Evolutionary conservation across 2,113 vertebrate species (phyloP).

Genomic region (Pimephales promelas): DNA sequence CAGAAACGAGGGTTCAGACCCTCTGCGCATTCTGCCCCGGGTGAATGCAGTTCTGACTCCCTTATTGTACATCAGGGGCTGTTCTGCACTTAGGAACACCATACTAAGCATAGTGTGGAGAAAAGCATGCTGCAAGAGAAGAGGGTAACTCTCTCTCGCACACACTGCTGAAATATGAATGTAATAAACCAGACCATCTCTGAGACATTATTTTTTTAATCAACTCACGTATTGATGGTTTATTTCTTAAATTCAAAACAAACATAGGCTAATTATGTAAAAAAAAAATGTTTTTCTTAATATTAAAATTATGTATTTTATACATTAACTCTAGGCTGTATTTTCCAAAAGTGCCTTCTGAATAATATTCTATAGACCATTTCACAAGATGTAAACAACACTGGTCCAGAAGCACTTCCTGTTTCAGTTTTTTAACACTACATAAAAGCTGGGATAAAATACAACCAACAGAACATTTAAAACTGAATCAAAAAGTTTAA

Average conservation of each 20-base stretch:
- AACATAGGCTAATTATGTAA: not conserved
- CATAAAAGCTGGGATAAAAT: no score
- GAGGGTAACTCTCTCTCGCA: constrained; percentile 37
- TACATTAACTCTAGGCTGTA: no score
- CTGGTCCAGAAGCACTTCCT: no score
- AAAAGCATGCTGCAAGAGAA: constrained; percentile 53
- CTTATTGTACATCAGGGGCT: constrained; percentile 74
- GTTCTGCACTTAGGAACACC: constrained; percentile 63
- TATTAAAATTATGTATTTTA: not conserved
- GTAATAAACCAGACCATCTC: not conserved
- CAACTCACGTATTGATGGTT: not conserved
- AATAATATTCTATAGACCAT: no score
- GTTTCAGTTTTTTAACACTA: no score
- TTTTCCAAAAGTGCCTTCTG: no score
- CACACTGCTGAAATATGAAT: not conserved
- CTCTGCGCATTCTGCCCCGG: constrained; percentile 71
- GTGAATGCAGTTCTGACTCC: constrained; percentile 75
- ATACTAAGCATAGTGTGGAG: constrained; percentile 69
- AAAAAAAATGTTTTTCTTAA: not conserved
- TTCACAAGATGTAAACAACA: no score
- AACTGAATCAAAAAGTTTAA: no score
- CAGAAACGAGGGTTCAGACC: constrained; percentile 74
- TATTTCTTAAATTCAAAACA: not conserved
- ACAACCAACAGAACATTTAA: no score
- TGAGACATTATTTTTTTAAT: not conserved